Evolutionary conservation across 2,888 invertebrate genomes (phyloP), one percentile per base, ranked within the genome.

Genomic region (Caenorhabditis afra): DNA sequence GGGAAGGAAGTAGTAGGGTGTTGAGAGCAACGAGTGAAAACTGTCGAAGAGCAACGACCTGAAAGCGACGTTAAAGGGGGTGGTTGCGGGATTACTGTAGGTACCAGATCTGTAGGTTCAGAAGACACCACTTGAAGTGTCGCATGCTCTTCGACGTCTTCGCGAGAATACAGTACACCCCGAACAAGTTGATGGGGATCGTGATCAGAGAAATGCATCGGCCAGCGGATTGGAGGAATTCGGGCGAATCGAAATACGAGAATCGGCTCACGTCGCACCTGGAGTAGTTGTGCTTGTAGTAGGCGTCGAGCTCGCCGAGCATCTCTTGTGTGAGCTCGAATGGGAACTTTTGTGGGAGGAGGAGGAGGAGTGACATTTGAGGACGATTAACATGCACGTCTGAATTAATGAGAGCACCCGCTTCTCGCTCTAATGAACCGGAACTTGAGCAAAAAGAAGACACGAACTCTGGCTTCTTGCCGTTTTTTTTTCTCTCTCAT

Each of bases 1-100:
- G 2, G 65, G 65, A n/a, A 55, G 55, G n/a, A 65, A 65, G 20
- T 55, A 55, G 29, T 47, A 65, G 0, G 65, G 65, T 45, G 65
- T 65, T 14, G 53, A 45, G 45, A 65, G 55, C 3, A 65, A 45
- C 23, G 65, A 35, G 37, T 65, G 55, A 3, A 44, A 45, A 44
- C 45, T 35, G 14, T 53, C 55, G 4, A 65, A 18, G 18, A 65
- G 7, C 14, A 65, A 16, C 1, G 55, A 18, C 65, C 65, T 65
- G 47, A 22, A 52, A 29, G 1, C 10, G 10, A 5, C 7, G 4
- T 29, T 29, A 29, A 29, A 29, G 7, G 29, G 29, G 23, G 20
- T 23, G 5, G 22, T 22, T 3, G 1, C 14, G 10, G 23, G 35
- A 52, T 11, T 50, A 8, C 20, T 8, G 18, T 10, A 10, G 4